Base-by-base conservation (phyloP, 2,113 vertebrate genomes). In the Datnioides undecimradiatus region DNA sequence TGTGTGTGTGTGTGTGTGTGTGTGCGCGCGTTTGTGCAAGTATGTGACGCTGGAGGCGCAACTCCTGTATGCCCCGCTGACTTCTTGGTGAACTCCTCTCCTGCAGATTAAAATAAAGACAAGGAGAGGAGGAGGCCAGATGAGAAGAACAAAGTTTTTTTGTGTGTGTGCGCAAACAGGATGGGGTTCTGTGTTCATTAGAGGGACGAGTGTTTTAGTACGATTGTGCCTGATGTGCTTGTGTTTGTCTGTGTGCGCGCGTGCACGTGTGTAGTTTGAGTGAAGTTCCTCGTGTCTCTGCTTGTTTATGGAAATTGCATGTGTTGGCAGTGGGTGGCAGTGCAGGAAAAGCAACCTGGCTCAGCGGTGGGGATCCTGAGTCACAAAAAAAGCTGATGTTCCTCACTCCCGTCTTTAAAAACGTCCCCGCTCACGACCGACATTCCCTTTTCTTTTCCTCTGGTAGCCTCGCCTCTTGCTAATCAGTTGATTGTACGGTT, bases 81-180 rank as follows among this genome's bases (percentile, higher is more conserved):
- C 93, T 94, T 85, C 55, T 92, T 64, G 62, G 79, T 95, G 92
- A 94, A 95, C 90, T 85, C 66, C 78, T 92, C 86, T 81, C 69
- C 83, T 80, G 91, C 84, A 91, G 91, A 93, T 94, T 85, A 92
- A 90, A 90, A 87, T 88, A 84, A 90, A 90, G 71, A 89, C 79
- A 77, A 83, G 67, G 63, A 79, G 82, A 87, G 71, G 75, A 88
- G 82, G 90, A 87, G 84, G 85, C 82, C 86, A 88, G 78, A 87
- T 68, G 80, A 89, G 84, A 74, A 40, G 76, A 79, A 78, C 58
- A 83, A 77, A 87, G 81, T 88, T 78, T 82, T 63, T 31, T 8
- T 65, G 43, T 34, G 60, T 45, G 49, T 54, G 70, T 45, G 45
- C 48, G 40, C 5, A 29, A 68, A 68, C 58, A 59, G 19, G 16